A percentile compares a stretch with the other conserved stretches of the same genome.
These are phyloP conservation scores for Apus apus DNA, from an alignment of 2,113 vertebrate species.

Conservation along the genomic window DNA sequence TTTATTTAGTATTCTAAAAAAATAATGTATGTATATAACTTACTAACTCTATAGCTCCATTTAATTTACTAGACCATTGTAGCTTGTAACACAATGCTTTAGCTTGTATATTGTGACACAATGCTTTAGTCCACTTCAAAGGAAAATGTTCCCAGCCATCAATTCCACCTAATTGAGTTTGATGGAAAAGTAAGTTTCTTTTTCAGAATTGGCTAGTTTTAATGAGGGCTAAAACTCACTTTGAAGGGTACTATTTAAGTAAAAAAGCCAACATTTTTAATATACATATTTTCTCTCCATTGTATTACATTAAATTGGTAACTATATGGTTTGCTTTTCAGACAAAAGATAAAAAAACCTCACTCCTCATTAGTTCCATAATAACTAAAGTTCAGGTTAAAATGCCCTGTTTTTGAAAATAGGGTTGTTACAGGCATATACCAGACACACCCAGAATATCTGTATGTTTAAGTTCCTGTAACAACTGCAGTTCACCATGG, in stretches of 20 bases:
- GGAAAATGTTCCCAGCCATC: background rate
- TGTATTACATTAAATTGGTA: background rate
- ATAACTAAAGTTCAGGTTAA: background rate
- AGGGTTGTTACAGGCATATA: background rate
- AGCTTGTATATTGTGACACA: background rate
- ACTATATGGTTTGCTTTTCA: background rate
- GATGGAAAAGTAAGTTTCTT: background rate
- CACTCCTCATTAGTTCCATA: background rate
- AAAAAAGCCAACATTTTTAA: background rate
- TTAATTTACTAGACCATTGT: background rate
- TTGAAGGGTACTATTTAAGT: background rate
- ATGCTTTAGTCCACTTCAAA: background rate
- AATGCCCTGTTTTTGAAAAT: background rate
- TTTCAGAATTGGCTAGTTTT: background rate
- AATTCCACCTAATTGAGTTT: background rate
- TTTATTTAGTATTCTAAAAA: background rate
- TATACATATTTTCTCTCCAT: background rate
- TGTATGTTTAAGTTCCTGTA: background rate
- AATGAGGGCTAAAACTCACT: background rate
- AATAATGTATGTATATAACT: background rate
- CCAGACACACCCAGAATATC: conserved; percentile 13
- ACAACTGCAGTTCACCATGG: background rate
- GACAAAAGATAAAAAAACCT: background rate
- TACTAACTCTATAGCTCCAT: background rate
- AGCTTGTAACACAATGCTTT: background rate